Conservation (phyloP, 1,140 invertebrate species). For the Drosophila arawakana region DNA sequence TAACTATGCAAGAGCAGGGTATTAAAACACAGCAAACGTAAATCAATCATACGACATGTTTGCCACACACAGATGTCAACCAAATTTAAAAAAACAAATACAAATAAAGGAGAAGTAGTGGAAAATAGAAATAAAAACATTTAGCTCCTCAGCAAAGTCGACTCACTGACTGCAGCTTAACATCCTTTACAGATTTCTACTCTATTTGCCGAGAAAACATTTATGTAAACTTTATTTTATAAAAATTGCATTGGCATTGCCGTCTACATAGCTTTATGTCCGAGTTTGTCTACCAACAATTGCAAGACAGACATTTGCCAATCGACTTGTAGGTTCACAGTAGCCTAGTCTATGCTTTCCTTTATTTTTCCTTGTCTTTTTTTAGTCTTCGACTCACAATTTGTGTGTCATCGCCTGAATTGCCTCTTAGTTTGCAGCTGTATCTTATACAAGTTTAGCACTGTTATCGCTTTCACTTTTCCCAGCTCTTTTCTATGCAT, state of each 20-base stretch:
- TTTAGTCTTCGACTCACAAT: background rate
- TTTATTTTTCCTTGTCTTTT: background rate
- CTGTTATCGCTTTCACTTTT: background rate
- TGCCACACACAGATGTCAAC: slow-evolving; percentile 46
- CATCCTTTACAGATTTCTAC: slow-evolving; percentile 37
- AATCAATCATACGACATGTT: slow-evolving; percentile 75
- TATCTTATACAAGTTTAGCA: slow-evolving; percentile 5
- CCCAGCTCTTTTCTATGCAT: background rate
- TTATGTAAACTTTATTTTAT: slow-evolving; percentile 80
- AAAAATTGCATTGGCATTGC: slow-evolving; percentile 61
- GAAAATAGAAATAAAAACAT: slow-evolving; percentile 43
- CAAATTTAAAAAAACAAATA: slow-evolving; percentile 9
- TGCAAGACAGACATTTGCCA: slow-evolving; percentile 63
- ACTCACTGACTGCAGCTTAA: slow-evolving; percentile 60
- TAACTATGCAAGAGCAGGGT: background rate
- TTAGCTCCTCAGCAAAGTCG: slow-evolving; percentile 37
- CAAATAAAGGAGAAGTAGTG: slow-evolving; percentile 45
- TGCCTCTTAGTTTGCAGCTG: slow-evolving; percentile 54
- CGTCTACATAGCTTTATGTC: slow-evolving; percentile 32
- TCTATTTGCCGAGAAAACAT: slow-evolving; percentile 77
- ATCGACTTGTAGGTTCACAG: background rate
- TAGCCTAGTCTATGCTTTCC: background rate
- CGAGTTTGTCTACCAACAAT: slow-evolving; percentile 71
- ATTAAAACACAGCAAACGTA: slow-evolving; percentile 32
- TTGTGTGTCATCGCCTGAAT: slow-evolving; percentile 33